A percentile compares a stretch with the other conserved stretches of the same genome.
These are phyloP conservation scores for Girardinichthys multiradiatus DNA, from an alignment of 2,113 vertebrate species.

Conservation along the genomic window DNA sequence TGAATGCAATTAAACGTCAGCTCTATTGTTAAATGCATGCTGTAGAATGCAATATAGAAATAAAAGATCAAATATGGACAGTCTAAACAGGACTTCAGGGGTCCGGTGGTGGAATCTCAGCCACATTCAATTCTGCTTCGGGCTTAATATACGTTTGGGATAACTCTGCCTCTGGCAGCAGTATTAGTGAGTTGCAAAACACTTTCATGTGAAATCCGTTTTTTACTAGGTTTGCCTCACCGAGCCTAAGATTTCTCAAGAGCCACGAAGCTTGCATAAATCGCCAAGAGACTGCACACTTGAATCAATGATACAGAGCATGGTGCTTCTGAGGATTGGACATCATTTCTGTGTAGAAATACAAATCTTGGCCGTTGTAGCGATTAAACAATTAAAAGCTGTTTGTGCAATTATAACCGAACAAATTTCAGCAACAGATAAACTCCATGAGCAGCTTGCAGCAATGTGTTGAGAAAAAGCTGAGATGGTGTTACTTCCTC, in stretches of 20 bases:
- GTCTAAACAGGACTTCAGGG: not conserved
- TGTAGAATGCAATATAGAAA: too few relatives aligned
- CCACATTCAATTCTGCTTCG: not conserved
- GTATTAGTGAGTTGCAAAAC: not conserved
- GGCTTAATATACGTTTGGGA: not conserved
- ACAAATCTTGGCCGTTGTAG: not conserved
- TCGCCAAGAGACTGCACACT: not conserved
- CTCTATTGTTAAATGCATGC: too few relatives aligned
- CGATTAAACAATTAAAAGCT: not conserved
- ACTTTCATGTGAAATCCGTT: not conserved
- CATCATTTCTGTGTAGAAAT: not conserved
- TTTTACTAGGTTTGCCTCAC: not conserved
- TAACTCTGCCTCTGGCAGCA: not conserved
- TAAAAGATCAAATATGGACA: not conserved
- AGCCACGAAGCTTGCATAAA: not conserved
- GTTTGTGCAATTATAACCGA: not conserved
- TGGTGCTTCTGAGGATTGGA: not conserved
- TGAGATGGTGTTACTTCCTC: constrained; percentile 19
- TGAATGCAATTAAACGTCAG: too few relatives aligned
- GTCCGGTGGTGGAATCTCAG: too few relatives aligned
- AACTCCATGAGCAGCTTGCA: not conserved
- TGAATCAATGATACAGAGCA: not conserved
- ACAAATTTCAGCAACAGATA: not conserved
- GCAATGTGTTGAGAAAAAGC: constrained; percentile 4
- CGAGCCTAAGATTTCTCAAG: not conserved